A percentile compares a stretch with the other conserved stretches of the same genome.
phyloP scores from a whole-genome alignment of 1,140 invertebrate species.

The Tribolium castaneum region DNA sequence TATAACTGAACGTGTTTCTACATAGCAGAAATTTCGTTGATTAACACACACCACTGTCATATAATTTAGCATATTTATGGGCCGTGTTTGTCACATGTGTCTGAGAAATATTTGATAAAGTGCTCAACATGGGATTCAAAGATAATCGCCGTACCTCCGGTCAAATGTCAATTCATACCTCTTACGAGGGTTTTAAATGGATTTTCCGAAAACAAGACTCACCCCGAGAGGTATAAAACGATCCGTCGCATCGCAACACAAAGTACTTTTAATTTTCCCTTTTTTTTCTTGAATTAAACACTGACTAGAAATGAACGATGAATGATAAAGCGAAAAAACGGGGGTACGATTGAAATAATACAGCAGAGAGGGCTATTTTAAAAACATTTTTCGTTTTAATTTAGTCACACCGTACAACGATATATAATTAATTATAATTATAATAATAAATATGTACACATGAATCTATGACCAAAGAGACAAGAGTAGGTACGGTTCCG shows the following conservation, averaged over 20 bases:
- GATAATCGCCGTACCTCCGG: slow-evolving; percentile 19
- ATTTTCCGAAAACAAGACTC: background rate
- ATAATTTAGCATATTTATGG: slow-evolving; percentile 45
- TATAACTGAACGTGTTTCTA: slow-evolving; percentile 41
- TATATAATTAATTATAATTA: slow-evolving; percentile 62
- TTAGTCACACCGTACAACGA: slow-evolving; percentile 64
- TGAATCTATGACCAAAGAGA: slow-evolving; percentile 52
- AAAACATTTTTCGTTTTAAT: slow-evolving; percentile 63
- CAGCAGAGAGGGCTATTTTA: slow-evolving; percentile 55
- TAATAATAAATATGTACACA: slow-evolving; percentile 64
- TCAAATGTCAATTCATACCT: slow-evolving; percentile 21
- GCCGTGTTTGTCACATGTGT: slow-evolving; percentile 36
- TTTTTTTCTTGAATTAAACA: slow-evolving; percentile 2
- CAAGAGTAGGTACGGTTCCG: slow-evolving; percentile 18
- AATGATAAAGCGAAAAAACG: slow-evolving; percentile 18
- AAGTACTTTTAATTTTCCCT: background rate
- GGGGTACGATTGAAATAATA: slow-evolving; percentile 49
- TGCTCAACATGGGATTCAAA: slow-evolving; percentile 17
- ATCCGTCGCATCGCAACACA: slow-evolving; percentile 27
- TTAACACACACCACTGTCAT: slow-evolving; percentile 43
- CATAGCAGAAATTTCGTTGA: slow-evolving; percentile 41
- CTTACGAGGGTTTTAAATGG: background rate
- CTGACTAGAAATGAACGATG: slow-evolving; percentile 27
- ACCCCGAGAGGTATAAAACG: slow-evolving; percentile 12
- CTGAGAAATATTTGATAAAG: slow-evolving; percentile 40